Percentiles rank a stretch among this genome's conserved stretches.
phyloP scores from a whole-genome alignment of 2,888 invertebrate species.

The Dastarcus helophoroides region DNA sequence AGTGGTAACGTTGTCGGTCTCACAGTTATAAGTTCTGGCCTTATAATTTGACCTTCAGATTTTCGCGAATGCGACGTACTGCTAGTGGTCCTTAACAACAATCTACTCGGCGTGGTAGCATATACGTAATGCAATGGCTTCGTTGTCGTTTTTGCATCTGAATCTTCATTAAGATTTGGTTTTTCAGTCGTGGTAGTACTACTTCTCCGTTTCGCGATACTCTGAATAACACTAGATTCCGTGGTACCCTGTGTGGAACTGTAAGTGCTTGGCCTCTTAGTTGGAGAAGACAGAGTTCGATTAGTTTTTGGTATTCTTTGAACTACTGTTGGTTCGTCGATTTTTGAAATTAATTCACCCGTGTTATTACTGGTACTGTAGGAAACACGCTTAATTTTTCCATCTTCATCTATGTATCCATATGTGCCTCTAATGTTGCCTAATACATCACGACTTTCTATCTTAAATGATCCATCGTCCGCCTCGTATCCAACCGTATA shows the following conservation, averaged over 20 bases:
- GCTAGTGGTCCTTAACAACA: constrained; percentile 23
- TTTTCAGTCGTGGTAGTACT: constrained; percentile 26
- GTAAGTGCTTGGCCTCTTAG: constrained; percentile 41
- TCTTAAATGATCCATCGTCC: constrained; percentile 76
- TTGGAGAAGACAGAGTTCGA: constrained; percentile 41
- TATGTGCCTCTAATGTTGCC: constrained; percentile 77
- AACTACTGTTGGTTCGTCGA: constrained; percentile 26
- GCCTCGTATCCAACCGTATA: constrained; percentile 79
- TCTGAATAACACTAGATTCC: constrained; percentile 51
- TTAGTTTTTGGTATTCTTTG: constrained; percentile 34
- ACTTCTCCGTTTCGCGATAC: constrained; percentile 48
- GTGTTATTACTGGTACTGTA: constrained; percentile 50
- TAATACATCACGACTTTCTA: constrained; percentile 66
- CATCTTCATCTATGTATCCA: constrained; percentile 66
- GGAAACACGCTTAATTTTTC: constrained; percentile 68
- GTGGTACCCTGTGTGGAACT: constrained; percentile 39
- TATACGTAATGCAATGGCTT: constrained; percentile 28
- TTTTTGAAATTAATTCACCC: constrained; percentile 37
- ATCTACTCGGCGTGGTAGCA: constrained; percentile 34
- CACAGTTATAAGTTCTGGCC: constrained; percentile 27
- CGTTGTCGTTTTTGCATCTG: constrained; percentile 27
- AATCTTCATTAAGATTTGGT: constrained; percentile 24
- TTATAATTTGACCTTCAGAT: constrained; percentile 30
- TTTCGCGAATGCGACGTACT: constrained; percentile 17
- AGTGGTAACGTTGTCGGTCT: constrained; percentile 27